Evolutionary conservation across 2,113 vertebrate species (phyloP).

Genomic region (Chelonoidis abingdonii): DNA sequence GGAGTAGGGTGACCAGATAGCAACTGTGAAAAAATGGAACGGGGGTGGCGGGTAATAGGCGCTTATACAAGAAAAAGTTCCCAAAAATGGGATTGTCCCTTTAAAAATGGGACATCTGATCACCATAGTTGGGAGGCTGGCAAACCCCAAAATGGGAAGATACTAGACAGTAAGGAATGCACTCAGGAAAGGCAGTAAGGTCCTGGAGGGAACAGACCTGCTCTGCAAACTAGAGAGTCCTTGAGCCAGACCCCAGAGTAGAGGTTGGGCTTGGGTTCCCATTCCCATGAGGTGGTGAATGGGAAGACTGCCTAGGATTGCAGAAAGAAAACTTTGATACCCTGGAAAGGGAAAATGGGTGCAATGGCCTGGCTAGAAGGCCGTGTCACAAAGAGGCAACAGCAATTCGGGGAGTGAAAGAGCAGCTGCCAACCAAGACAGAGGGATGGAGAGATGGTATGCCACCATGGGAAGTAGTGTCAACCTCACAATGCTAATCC

Average conservation of each 20-base stretch:
- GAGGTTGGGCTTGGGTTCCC: not conserved
- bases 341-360: not conserved
- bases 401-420: not conserved
- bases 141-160: not conserved
- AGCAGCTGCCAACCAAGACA: not conserved
- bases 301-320: not conserved
- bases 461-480: not conserved
- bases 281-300: not conserved
- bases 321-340: not conserved
- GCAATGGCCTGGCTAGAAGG: not conserved
- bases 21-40: no score
- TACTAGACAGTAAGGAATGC: not conserved
- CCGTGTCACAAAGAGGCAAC: not conserved
- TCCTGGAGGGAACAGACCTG: not conserved
- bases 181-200: not conserved
- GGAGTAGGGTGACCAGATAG: not conserved
- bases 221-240: not conserved
- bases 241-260: not conserved
- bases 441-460: not conserved
- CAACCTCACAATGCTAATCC: not conserved
- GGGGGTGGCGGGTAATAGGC: no score
- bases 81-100: no score
- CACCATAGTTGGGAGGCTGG: not conserved
- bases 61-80: no score
- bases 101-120: no score